Percentiles rank a stretch among this genome's conserved stretches.
Evolutionary conservation across 2,113 vertebrate species (phyloP).

Genomic region (Picathartes gymnocephalus): DNA sequence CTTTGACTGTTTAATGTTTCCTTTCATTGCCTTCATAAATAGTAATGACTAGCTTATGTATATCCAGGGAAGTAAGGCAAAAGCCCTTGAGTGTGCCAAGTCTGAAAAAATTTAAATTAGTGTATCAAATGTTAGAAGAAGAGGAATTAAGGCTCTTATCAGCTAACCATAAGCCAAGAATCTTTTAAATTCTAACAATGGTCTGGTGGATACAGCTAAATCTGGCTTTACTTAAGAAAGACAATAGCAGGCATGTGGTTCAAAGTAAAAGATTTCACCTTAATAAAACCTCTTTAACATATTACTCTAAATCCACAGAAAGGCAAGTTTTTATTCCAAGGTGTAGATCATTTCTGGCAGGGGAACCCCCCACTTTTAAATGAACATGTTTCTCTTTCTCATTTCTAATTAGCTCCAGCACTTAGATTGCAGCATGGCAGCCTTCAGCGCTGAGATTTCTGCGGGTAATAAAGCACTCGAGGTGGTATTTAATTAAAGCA

Average conservation of each 20-base stretch:
- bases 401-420: slow-evolving; percentile 69
- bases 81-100: slow-evolving; percentile 32
- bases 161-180: neutral
- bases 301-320: slow-evolving; percentile 47
- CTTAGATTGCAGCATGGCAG: slow-evolving; percentile 25
- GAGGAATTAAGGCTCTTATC: slow-evolving; percentile 17
- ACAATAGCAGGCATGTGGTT: neutral
- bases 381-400: slow-evolving; percentile 44
- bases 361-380: slow-evolving; percentile 60
- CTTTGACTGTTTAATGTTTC: slow-evolving; percentile 42
- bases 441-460: slow-evolving; percentile 18
- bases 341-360: slow-evolving; percentile 33
- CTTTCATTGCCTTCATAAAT: slow-evolving; percentile 53
- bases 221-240: neutral
- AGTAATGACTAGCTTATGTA: slow-evolving; percentile 55
- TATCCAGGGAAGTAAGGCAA: slow-evolving; percentile 30
- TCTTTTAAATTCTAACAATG: slow-evolving; percentile 12
- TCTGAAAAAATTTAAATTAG: slow-evolving; percentile 37
- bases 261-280: slow-evolving; percentile 5
- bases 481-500: slow-evolving; percentile 79
- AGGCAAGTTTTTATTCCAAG: slow-evolving; percentile 53
- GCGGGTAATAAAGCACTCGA: slow-evolving; percentile 62
- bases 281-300: slow-evolving; percentile 49
- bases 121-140: slow-evolving; percentile 27
- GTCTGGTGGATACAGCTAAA: slow-evolving; percentile 12